phyloP scores from a whole-genome alignment of 2,888 invertebrate species.

The Aleiodes testaceus region DNA sequence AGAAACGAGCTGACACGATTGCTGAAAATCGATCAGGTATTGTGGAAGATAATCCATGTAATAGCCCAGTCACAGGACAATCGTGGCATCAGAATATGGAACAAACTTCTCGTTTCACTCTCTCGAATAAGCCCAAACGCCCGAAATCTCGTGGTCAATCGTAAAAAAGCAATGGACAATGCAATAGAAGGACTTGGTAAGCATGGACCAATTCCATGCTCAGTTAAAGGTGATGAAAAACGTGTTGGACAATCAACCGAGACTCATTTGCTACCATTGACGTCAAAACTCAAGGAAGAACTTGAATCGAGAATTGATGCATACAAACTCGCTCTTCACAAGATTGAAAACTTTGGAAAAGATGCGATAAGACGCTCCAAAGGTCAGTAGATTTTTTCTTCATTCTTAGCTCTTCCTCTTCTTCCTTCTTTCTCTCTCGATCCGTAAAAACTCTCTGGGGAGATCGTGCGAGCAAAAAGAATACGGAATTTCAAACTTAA shows the following conservation, averaged over 20 bases:
- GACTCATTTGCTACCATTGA: conserved; percentile 79
- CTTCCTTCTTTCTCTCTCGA: background rate
- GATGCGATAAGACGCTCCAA: conserved; percentile 70
- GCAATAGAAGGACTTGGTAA: conserved; percentile 91
- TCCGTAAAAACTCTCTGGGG: conserved; percentile 1
- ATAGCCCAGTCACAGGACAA: conserved; percentile 74
- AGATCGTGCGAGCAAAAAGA: conserved; percentile 1
- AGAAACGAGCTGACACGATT: conserved; percentile 67
- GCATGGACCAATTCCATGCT: conserved; percentile 83
- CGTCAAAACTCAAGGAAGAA: conserved; percentile 88
- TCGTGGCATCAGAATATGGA: conserved; percentile 61
- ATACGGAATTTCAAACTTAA: conserved; percentile 1
- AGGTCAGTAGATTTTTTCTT: conserved; percentile 43
- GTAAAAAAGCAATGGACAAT: conserved; percentile 84
- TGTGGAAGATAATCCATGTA: conserved; percentile 89
- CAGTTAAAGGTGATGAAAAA: conserved; percentile 46
- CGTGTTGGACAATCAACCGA: conserved; percentile 69
- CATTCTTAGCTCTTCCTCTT: background rate
- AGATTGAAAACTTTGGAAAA: conserved; percentile 78
- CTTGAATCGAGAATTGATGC: conserved; percentile 88
- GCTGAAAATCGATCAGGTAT: conserved; percentile 81
- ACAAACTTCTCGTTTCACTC: conserved; percentile 62
- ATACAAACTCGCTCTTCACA: conserved; percentile 90
- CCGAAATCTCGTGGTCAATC: conserved; percentile 80
- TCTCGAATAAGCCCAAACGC: conserved; percentile 74